Evolutionary conservation across 2,888 invertebrate species (phyloP), one percentile per base, ranked within the genome.

Genomic region (Platycheirus albimanus): DNA sequence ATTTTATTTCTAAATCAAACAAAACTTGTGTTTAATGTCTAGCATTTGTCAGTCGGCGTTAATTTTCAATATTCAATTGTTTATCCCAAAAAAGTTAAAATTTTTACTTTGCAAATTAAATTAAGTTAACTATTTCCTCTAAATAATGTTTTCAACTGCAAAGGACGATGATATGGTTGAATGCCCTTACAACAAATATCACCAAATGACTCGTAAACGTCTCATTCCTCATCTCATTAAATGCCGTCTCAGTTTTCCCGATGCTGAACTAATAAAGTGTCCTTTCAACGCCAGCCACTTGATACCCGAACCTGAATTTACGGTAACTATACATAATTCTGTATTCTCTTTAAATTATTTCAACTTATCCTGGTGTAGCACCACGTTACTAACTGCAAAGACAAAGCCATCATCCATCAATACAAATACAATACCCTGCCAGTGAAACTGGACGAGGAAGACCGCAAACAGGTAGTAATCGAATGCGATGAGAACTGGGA

Each of bases 181-280:
- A 0, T 94, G 94, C 71, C 94, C 94, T 0, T 94, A 93, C 88
- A 91, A 94, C 85, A 87, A 87, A 36, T 80, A 92, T 0, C 94
- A 94, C 74, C 91, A 91, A 24, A 91, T 94, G 8, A 89, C 92
- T 6, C 91, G 92, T 8, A 92, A 91, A 41, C 87, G 92, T 0
- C 90, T 94, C 87, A 92, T 93, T 41, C 88, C 91, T 0, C 94
- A 94, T 74, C 85, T 94, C 0, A 89, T 92, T 6, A 94, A 93
- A 86, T 94, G 94, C 69, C 87, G 92, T 0, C 90, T 91, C n/a
- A 91, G 92, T 56, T 88, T 93, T 81, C 91, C 91, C 0, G 90
- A 92, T 11, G 87, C 89, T 0, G 90, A 91, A 17, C 76, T 90
- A 0, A 86, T 88, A 2, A 91, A 91, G 2, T 94, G 94, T 74